These are phyloP conservation scores for Platorchestia sp. DNA, from an alignment of 1,140 invertebrate species.

Conservation along the genomic window DNA sequence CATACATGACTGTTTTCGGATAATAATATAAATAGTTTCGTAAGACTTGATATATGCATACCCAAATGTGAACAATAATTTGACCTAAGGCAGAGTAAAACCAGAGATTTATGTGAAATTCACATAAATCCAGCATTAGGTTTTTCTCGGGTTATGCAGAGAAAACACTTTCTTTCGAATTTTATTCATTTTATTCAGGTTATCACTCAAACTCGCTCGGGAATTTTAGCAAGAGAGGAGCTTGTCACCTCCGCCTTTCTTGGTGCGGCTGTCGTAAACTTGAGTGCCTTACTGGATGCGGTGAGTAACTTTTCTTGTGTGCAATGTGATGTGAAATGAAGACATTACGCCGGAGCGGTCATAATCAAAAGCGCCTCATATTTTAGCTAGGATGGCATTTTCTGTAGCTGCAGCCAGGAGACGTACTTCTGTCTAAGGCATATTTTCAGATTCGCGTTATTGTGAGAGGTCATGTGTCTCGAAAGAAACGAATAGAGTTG, in stretches of 20 bases:
- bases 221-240: background rate
- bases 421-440: no score
- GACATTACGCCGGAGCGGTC: background rate
- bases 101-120: background rate
- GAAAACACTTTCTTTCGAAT: background rate
- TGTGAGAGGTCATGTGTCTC: no score
- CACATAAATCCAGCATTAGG: background rate
- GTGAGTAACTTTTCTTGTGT: no score
- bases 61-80: no score
- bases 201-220: background rate
- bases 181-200: background rate
- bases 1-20: background rate
- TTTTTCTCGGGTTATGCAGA: background rate
- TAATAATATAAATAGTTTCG: background rate
- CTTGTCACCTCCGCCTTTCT: background rate
- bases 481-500: no score
- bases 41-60: no score
- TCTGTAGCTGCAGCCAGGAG: no score
- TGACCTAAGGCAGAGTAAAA: background rate
- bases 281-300: no score
- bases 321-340: background rate
- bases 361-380: background rate
- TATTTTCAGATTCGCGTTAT: no score
- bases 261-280: no score
- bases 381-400: background rate